These are phyloP conservation scores for Hemibagrus wyckioides DNA, from an alignment of 2,113 vertebrate genomes.

Conservation along the genomic window DNA sequence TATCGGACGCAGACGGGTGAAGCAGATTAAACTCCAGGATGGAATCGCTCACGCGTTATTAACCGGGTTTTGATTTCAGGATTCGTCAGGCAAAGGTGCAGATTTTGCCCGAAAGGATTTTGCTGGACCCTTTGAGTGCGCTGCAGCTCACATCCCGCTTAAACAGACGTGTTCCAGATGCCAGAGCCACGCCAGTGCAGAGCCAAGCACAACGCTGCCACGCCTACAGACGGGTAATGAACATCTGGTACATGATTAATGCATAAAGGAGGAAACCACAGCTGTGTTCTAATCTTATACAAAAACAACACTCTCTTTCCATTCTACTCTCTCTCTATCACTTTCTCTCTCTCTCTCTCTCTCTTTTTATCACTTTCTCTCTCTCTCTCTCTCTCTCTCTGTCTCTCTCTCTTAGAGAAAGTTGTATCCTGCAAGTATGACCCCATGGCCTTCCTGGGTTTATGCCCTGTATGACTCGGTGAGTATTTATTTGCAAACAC, in stretches of 20 bases:
- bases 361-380: too few relatives aligned
- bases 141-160: constrained; percentile 84
- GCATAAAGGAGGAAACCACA: not conserved
- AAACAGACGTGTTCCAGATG: constrained; percentile 75
- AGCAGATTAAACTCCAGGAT: not conserved
- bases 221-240: constrained; percentile 88
- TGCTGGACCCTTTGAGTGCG: constrained; percentile 86
- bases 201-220: constrained; percentile 76
- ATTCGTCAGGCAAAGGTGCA: constrained; percentile 95
- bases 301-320: not conserved
- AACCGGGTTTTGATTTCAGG: constrained; percentile 65
- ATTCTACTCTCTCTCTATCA: not conserved
- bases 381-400: not conserved
- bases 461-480: constrained; percentile 96
- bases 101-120: constrained; percentile 90
- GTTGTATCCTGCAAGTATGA: constrained; percentile 91
- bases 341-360: constrained; percentile 36
- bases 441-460: constrained; percentile 95
- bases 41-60: not conserved
- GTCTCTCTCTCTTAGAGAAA: constrained; percentile 80
- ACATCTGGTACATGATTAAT: constrained; percentile 30
- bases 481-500: constrained; percentile 66
- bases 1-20: too few relatives aligned
- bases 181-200: constrained; percentile 71
- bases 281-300: not conserved